Conservation (phyloP, 2,888 invertebrate genomes). For the Leptopterna dolabrata region DNA sequence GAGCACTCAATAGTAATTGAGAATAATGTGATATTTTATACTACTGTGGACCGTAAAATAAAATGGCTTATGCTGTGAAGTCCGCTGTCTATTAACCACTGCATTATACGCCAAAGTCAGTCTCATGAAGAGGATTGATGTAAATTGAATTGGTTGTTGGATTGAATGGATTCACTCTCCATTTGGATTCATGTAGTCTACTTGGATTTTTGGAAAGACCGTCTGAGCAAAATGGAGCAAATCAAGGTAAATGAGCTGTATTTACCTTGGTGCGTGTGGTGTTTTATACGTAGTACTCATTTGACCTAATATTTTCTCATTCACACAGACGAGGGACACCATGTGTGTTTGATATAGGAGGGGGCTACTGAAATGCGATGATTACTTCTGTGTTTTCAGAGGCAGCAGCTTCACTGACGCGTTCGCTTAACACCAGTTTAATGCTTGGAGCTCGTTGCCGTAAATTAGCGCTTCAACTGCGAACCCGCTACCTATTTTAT, state of each 20-base stretch:
- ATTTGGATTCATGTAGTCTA: not conserved
- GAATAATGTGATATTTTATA: too few relatives aligned
- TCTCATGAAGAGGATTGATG: not conserved
- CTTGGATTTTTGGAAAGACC: not conserved
- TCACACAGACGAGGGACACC: not conserved
- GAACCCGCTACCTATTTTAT: not conserved
- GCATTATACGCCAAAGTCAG: not conserved
- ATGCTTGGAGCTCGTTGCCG: not conserved
- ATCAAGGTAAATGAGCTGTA: slow-evolving; percentile 12
- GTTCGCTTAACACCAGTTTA: not conserved
- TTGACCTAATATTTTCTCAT: slow-evolving; percentile 12
- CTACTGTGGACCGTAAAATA: too few relatives aligned
- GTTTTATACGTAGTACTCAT: not conserved
- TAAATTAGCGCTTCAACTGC: not conserved
- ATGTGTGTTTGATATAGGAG: not conserved
- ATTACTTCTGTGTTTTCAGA: not conserved
- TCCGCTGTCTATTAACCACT: not conserved
- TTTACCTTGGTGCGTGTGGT: slow-evolving; percentile 2
- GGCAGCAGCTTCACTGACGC: not conserved
- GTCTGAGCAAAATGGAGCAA: not conserved
- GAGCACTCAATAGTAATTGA: too few relatives aligned
- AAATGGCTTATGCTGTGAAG: too few relatives aligned
- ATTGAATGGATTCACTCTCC: not conserved
- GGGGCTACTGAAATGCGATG: not conserved
- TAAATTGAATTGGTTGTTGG: too few relatives aligned